phyloP scores from a whole-genome alignment of 2,797 vertebrate species.

The Poecilia wingei region DNA sequence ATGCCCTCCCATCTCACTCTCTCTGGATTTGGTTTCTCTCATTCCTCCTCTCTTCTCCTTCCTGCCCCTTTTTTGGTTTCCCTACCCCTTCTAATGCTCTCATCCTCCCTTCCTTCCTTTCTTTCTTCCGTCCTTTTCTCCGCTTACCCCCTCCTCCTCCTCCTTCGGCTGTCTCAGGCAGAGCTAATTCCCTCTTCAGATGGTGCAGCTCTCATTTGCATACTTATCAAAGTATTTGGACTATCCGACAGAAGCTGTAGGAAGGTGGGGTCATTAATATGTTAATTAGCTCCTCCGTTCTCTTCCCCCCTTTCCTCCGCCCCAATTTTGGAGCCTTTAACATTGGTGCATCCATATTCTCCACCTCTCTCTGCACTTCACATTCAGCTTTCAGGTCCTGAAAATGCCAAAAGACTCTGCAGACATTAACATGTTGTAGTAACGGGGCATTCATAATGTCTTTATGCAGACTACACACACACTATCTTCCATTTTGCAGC shows the following conservation, averaged over 20 bases:
- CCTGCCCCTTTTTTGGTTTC: slow-evolving; percentile 39
- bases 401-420: slow-evolving; percentile 60
- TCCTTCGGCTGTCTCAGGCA: slow-evolving; percentile 69
- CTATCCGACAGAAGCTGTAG: slow-evolving; percentile 83
- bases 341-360: slow-evolving; percentile 56
- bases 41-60: slow-evolving; percentile 16
- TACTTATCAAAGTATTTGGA: slow-evolving; percentile 88
- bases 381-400: slow-evolving; percentile 52
- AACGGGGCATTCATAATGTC: slow-evolving; percentile 13
- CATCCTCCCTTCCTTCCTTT: slow-evolving; percentile 7
- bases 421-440: slow-evolving; percentile 44
- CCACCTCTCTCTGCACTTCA: slow-evolving; percentile 50
- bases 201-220: slow-evolving; percentile 82
- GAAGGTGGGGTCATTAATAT: slow-evolving; percentile 88
- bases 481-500: neutral
- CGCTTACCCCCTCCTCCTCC: slow-evolving; percentile 39
- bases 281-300: slow-evolving; percentile 80
- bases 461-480: slow-evolving; percentile 7
- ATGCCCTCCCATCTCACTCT: slow-evolving; percentile 29
- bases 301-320: slow-evolving; percentile 22
- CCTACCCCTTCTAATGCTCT: slow-evolving; percentile 9
- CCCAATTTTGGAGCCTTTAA: slow-evolving; percentile 38
- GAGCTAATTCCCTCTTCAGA: slow-evolving; percentile 83
- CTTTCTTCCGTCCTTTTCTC: slow-evolving; percentile 24
- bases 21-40: slow-evolving; percentile 23